Conservation (phyloP, 2,797 vertebrate species). For the Cuniculus paca region DNA sequence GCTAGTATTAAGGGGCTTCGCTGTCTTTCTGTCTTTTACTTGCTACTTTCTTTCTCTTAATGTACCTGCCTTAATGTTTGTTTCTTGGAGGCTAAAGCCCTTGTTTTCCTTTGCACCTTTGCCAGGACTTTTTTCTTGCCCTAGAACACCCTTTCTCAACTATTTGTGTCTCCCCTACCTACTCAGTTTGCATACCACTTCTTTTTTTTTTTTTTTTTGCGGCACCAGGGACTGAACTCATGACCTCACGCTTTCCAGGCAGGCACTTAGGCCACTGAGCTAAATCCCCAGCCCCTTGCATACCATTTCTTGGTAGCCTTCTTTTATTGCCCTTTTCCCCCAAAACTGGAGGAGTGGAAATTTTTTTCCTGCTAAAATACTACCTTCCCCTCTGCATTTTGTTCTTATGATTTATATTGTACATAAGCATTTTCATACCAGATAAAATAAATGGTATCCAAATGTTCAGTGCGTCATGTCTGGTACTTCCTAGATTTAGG, state of each 20-base stretch:
- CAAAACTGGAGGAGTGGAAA: neutral
- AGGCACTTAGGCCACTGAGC: no score
- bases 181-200: neutral
- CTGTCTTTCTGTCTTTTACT: neutral
- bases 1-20: neutral
- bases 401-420: slow-evolving; percentile 39
- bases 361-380: slow-evolving; percentile 36
- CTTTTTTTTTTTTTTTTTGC: neutral
- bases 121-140: neutral
- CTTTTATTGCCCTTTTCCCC: slow-evolving; percentile 37
- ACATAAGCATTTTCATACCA: slow-evolving; percentile 25
- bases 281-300: no score
- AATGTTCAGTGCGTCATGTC: neutral
- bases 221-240: no score
- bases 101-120: slow-evolving; percentile 28
- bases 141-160: neutral
- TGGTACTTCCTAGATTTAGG: neutral
- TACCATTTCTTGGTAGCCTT: slow-evolving; percentile 13
- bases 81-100: neutral
- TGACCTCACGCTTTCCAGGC: no score
- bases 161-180: neutral
- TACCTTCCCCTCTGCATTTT: neutral
- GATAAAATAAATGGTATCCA: slow-evolving; percentile 5
- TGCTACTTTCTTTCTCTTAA: neutral
- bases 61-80: neutral